Evolutionary conservation across 2,113 vertebrate species (phyloP), one percentile per base, ranked within the genome.

Genomic region (Hydropotes inermis): DNA sequence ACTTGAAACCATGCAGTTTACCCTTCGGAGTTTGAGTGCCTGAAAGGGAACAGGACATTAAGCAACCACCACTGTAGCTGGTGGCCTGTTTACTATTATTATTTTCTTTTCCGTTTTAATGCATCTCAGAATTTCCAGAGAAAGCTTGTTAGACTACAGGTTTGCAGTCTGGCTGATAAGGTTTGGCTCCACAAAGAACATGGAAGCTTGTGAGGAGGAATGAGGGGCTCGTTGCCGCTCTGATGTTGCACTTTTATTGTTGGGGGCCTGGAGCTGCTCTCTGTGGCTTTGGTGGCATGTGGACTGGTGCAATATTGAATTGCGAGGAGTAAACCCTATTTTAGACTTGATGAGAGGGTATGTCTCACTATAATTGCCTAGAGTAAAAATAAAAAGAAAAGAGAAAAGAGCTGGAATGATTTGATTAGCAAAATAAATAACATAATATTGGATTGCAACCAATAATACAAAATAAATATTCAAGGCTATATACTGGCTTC

Each of bases 281-380:
- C 33, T 12, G 1, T 10, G 4, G 36, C 11, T 33, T 30, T 19
- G 27, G 36, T 4, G 13, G 2, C 1, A 3, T 3, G 0, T 3
- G 9, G 9, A 12, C 30, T 1, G 0, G 6, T 1, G n/a, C 27
- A 19, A 2, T 0, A n/a, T 1, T 9, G n/a, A n/a, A 4, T 12
- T 3, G 1, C 28, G 2, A 58, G 17, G 27, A 43, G n/a, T 47
- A 83, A n/a, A 12, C 13, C 27, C 5, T 27, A 1, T 1, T 27
- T 10, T 0, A 23, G 25, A 43, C 10, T 3, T 19, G 39, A 14
- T 21, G 33, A 57, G 54, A 55, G 30, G 11, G 9, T 5, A 2
- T 1, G 0, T 28, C 39, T 55, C 17, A 10, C 78, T 30, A 70
- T 2, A 28, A 25, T 6, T 12, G 4, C 12, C 23, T 23, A 30